Conservation (phyloP, 2,113 vertebrate species). For the Notiomystis cincta region DNA sequence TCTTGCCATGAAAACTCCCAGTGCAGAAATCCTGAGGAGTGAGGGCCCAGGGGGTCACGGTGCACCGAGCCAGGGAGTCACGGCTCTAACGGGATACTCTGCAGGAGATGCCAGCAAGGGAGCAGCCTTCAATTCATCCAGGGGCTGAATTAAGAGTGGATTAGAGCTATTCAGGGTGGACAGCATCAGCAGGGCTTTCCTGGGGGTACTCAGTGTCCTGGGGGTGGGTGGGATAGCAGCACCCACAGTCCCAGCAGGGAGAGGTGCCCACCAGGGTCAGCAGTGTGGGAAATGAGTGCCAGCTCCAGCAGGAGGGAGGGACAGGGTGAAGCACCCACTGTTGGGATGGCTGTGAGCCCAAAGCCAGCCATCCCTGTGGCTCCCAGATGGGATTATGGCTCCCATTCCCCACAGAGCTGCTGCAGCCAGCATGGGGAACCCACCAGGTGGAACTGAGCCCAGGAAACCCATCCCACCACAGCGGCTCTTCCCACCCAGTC, state of each 20-base stretch:
- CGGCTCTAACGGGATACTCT: conserved; percentile 7
- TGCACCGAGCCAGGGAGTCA: not conserved
- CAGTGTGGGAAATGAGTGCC: not conserved
- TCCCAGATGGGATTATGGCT: not conserved
- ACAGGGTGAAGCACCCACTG: fast-evolving
- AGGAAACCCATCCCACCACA: not conserved
- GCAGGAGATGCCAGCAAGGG: not conserved
- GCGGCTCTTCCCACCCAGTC: not conserved
- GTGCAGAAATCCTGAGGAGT: not conserved
- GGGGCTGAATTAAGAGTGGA: not conserved
- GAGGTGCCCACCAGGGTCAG: not conserved
- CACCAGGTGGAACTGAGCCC: not conserved
- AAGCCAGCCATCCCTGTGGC: not conserved
- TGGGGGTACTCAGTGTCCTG: not conserved
- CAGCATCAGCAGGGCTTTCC: not conserved
- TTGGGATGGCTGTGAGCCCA: not conserved
- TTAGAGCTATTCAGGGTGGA: conserved; percentile 28
- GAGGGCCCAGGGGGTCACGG: not conserved
- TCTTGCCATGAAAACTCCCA: not conserved
- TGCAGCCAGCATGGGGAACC: not conserved
- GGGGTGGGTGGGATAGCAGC: not conserved
- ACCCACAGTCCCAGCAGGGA: not conserved
- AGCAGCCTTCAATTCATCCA: conserved; percentile 22
- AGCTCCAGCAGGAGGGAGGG: not conserved
- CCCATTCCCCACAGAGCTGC: fast-evolving